phyloP scores from a whole-genome alignment of 1,140 invertebrate species.

The Drosophila melanica region DNA sequence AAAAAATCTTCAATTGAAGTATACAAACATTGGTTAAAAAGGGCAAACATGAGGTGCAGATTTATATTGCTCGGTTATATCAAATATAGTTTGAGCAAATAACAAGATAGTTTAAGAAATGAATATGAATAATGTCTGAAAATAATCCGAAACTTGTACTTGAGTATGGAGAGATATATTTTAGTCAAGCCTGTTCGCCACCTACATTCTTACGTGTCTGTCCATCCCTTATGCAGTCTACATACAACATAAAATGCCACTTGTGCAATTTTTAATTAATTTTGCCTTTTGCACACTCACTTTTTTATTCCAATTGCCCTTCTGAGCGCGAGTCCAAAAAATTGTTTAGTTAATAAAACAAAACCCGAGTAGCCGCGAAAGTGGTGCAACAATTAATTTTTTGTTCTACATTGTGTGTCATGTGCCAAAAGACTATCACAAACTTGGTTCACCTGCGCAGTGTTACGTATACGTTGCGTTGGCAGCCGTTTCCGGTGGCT shows the following conservation, averaged over 20 bases:
- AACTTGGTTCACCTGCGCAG: slow-evolving; percentile 16
- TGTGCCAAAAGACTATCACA: slow-evolving; percentile 6
- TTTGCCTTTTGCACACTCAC: slow-evolving; percentile 43
- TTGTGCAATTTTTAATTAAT: slow-evolving; percentile 76
- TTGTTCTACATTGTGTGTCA: background rate
- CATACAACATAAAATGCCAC: slow-evolving; percentile 37
- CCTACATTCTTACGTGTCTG: background rate
- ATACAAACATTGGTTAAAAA: no score
- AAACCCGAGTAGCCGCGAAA: background rate
- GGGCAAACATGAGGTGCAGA: no score
- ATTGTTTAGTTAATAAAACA: background rate
- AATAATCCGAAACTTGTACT: no score
- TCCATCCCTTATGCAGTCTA: slow-evolving; percentile 15
- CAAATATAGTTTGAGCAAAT: no score
- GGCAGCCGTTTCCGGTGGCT: slow-evolving; percentile 16
- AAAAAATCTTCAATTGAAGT: no score
- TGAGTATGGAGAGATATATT: background rate
- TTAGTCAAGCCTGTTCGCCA: background rate
- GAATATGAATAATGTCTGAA: no score
- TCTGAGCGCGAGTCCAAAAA: slow-evolving; percentile 16
- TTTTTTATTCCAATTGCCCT: slow-evolving; percentile 21
- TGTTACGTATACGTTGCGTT: slow-evolving; percentile 31
- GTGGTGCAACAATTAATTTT: slow-evolving; percentile 4
- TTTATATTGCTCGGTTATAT: no score
- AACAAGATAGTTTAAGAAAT: no score